These are phyloP conservation scores for Amyelois transitella DNA, from an alignment of 1,140 invertebrate genomes.

Conservation along the genomic window DNA sequence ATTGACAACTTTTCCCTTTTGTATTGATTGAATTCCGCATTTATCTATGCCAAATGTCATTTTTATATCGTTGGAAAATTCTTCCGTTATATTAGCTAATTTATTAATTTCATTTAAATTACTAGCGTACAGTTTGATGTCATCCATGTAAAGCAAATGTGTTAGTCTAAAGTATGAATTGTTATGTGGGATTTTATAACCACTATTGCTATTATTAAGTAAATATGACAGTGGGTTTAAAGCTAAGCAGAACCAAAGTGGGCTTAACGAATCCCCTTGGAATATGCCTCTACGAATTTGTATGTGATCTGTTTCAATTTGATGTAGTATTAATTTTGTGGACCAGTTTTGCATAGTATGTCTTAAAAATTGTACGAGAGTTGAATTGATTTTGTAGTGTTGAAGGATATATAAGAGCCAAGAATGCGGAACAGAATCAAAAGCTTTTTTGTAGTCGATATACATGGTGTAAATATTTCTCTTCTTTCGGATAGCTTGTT, in stretches of 20 bases:
- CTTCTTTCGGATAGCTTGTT: background rate
- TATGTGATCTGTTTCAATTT: slow-evolving; percentile 6
- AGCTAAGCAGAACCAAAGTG: slow-evolving; percentile 16
- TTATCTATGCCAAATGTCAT: slow-evolving; percentile 8
- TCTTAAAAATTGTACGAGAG: background rate
- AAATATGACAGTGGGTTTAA: slow-evolving; percentile 13
- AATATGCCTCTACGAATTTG: slow-evolving; percentile 13
- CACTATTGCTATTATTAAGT: slow-evolving; percentile 4
- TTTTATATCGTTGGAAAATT: slow-evolving; percentile 7
- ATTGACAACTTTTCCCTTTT: background rate
- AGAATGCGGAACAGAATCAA: background rate
- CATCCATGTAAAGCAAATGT: slow-evolving; percentile 13
- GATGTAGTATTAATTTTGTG: background rate
- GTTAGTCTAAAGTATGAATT: background rate
- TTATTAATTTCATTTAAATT: slow-evolving; percentile 2
- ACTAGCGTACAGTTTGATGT: slow-evolving; percentile 11
- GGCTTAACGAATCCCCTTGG: no score
- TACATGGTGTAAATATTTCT: slow-evolving; percentile 3
- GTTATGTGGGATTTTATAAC: background rate
- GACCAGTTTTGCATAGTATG: background rate
- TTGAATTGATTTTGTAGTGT: background rate
- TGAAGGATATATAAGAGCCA: no score
- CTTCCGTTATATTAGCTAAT: background rate
- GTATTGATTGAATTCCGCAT: slow-evolving; percentile 1
- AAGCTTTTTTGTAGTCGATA: slow-evolving; percentile 2